phyloP scores from a whole-genome alignment of 2,797 vertebrate genomes.

The Ceryle rudis region DNA sequence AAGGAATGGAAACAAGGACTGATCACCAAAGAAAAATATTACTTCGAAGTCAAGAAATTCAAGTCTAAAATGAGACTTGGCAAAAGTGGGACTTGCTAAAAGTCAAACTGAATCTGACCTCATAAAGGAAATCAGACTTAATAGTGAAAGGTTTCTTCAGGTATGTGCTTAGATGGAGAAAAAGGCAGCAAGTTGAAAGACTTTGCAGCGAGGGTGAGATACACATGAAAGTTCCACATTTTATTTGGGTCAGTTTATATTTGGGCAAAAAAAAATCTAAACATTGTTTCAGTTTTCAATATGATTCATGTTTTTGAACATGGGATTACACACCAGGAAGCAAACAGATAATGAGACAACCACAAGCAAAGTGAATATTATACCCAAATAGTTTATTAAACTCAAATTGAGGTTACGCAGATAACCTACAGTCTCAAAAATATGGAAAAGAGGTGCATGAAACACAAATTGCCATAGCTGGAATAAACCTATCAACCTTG shows the following conservation, averaged over 20 bases:
- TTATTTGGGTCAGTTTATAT: background rate
- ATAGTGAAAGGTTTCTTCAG: background rate
- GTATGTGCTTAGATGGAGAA: background rate
- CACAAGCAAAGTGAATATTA: background rate
- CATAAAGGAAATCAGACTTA: background rate
- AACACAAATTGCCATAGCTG: background rate
- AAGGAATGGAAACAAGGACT: constrained; percentile 25
- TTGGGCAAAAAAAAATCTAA: background rate
- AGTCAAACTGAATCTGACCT: background rate
- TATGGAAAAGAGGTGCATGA: background rate
- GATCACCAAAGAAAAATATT: constrained; percentile 54
- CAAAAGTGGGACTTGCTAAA: background rate
- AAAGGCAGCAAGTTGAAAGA: background rate
- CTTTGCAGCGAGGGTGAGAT: background rate
- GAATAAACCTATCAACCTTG: background rate
- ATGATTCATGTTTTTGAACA: background rate
- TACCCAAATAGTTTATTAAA: background rate
- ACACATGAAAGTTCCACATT: background rate
- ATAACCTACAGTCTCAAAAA: background rate
- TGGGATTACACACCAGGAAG: background rate
- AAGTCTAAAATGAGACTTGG: constrained; percentile 17
- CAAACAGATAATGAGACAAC: background rate
- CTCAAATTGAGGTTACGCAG: background rate
- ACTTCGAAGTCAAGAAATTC: constrained; percentile 38
- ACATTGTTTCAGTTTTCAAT: background rate